A percentile compares a stretch with the other conserved stretches of the same genome.
Evolutionary conservation across 1,140 invertebrate species (phyloP).

Genomic region (Acyrthosiphon pisum): DNA sequence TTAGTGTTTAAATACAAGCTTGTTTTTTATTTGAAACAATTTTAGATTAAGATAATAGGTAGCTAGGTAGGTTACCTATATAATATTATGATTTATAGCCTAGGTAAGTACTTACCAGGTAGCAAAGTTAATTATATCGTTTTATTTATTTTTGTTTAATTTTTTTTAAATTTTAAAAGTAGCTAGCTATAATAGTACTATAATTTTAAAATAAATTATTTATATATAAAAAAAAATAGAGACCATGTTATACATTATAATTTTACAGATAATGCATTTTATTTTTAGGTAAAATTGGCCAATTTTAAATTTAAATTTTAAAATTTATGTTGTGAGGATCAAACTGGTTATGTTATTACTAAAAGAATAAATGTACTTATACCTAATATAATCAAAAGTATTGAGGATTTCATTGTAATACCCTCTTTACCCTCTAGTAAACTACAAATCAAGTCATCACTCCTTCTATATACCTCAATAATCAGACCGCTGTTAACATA

Average conservation of each 20-base stretch:
- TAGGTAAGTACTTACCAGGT: background rate
- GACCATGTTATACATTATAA: background rate
- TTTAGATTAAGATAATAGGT: background rate
- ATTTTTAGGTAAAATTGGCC: background rate
- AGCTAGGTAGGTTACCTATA: background rate
- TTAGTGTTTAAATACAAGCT: background rate
- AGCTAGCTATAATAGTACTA: background rate
- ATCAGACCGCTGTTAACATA: too few relatives aligned
- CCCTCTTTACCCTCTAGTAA: too few relatives aligned
- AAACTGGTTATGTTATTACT: background rate
- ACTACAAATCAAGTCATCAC: too few relatives aligned
- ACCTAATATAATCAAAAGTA: background rate
- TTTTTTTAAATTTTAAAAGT: background rate
- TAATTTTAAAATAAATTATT: background rate
- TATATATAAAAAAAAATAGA: background rate
- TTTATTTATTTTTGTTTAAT: background rate
- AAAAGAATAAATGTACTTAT: background rate
- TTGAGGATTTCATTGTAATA: background rate
- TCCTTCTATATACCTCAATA: too few relatives aligned
- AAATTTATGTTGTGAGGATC: too few relatives aligned
- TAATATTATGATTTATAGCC: background rate
- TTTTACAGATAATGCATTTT: background rate
- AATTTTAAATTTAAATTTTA: background rate
- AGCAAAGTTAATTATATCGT: background rate
- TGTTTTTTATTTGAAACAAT: background rate